Evolutionary conservation across 2,888 invertebrate species (phyloP), one percentile per base, ranked within the genome.

Genomic region (Athripsodes cinereus): DNA sequence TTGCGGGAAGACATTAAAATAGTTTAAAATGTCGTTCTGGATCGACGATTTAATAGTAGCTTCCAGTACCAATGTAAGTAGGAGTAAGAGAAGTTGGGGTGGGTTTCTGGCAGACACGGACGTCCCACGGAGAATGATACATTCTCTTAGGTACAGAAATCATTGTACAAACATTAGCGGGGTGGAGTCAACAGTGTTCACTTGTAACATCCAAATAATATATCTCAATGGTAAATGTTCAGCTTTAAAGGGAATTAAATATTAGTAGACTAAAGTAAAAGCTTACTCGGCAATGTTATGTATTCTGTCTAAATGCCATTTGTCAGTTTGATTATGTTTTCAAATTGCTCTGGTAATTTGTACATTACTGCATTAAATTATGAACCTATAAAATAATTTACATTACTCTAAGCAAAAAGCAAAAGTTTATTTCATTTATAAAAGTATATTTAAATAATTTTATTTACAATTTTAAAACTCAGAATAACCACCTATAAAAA

Each of bases 1-100:
- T 40, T 40, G 40, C 40, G 40, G 40, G 40, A 40, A 40, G 40
- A 40, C 40, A 40, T 40, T 40, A 40, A 40, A 40, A 40, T 40
- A 40, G 40, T 40, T 40, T 40, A 8, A 40, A 40, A 40, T 40
- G 40, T 40, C 40, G 40, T 40, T 40, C 40, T 40, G 40, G 40
- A 40, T 40, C 40, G 40, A 40, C 40, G 40, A 40, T 16, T 40
- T 40, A 16, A 40, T n/a, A 40, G 16, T 40, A 40, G 2, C 16
- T 40, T 8, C 2, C 13, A 40, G 13, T 13, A 40, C 2, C 13
- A 40, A 40, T 13, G 40, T 5, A 40, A 13, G 13, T n/a, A 40
- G 40, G 13, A 40, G 40, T 40, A 8, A 13, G 2, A 2, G 13
- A 8, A 8, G 40, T 3, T 8, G 13, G 40, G 40, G 16, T 40